Evolutionary conservation across 2,113 vertebrate species (phyloP).

Genomic region (Leptocoma aspasia): DNA sequence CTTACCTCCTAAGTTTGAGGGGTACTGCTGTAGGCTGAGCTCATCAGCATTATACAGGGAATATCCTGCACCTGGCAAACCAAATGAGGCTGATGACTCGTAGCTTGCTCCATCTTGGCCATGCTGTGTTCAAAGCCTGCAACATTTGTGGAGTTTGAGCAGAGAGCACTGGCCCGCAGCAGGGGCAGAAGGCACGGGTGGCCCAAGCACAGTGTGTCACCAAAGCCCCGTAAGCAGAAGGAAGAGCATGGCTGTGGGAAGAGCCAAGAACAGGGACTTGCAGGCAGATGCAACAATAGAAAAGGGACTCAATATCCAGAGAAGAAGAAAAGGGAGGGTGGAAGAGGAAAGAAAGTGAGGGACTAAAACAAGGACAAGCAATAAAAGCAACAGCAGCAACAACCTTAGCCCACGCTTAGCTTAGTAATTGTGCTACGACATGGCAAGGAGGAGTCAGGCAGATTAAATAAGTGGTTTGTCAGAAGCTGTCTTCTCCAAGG

Average conservation of each 20-base stretch:
- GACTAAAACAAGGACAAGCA: background rate
- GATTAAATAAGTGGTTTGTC: background rate
- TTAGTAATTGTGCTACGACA: background rate
- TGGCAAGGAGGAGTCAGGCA: background rate
- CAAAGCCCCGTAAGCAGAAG: background rate
- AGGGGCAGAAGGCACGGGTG: background rate
- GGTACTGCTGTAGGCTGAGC: background rate
- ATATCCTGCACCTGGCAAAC: background rate
- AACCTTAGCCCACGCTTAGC: background rate
- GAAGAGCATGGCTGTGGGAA: accelerated
- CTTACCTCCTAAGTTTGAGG: background rate
- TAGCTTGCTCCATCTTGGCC: background rate
- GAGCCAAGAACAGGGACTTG: background rate
- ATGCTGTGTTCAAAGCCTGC: background rate
- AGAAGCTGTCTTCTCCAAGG: background rate
- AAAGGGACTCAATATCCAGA: background rate
- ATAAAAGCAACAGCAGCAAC: background rate
- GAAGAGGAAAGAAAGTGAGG: background rate
- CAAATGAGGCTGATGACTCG: accelerated
- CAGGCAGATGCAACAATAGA: accelerated
- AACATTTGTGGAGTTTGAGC: background rate
- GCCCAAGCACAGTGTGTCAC: background rate
- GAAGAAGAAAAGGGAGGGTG: background rate
- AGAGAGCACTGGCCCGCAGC: background rate
- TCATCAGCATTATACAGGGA: background rate